Base-by-base conservation (phyloP, 2,113 vertebrate species). In the Protobothrops mucrosquamatus region DNA sequence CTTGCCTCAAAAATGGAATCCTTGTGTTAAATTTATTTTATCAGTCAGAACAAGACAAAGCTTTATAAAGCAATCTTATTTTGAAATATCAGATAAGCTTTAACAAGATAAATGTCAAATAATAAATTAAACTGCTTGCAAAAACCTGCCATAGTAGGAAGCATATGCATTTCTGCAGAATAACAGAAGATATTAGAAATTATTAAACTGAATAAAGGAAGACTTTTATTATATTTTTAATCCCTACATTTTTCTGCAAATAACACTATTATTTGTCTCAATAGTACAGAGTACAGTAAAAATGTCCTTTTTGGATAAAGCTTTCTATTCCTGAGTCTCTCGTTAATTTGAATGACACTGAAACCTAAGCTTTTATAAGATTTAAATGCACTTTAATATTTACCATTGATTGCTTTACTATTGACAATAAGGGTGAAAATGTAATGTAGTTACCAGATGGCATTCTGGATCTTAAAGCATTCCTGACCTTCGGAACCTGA, bases 51-150 rank as follows among this genome's bases (percentile, higher is more conserved):
- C 94, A 93, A 92, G 64, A 93, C 87, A 90, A 69, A 93, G 92
- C 3, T 39, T 55, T 93, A 93, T 52, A 88, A 89, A n/a, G 89
- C 51, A 89, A 93, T 93, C 91, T 43, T 14, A 15, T 81, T 55
- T 29, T 88, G 91, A 91, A 94, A 92, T 89, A 86, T 48, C 90
- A 61, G 51, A 34, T 91, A 39, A 85, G 52, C 93, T 91, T 91
- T 92, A 94, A 94, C 89, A 95, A 90, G 91, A 96, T 64, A 88
- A 96, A 88, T 92, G 69, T 48, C 26, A 56, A 90, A 87, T 3
- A 88, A 85, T 85, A 94, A 91, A 94, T 95, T 90, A 92, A 39
- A 64, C 54, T 64, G 22, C 26, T 74, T 46, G 1, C 0, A 6
- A 89, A 51, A 64, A 92, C 93, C 95, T 94, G 90, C 92, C 57